Base-by-base conservation (phyloP, 1,140 invertebrate genomes). In the Dreissena rostriformis region DNA sequence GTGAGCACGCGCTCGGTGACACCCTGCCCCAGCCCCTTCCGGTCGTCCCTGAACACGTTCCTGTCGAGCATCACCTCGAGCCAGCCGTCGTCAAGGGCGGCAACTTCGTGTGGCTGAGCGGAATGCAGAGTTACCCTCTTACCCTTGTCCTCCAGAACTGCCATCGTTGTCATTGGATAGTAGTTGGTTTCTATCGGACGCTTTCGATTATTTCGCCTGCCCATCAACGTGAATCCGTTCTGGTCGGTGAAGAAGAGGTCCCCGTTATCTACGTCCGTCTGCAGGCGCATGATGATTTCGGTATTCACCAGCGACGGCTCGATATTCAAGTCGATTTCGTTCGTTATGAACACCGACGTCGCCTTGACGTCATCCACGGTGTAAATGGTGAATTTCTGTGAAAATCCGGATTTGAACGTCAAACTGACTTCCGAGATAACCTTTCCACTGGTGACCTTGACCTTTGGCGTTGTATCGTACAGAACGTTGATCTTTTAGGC, bases 61-160 rank as follows among this genome's bases (percentile, higher is more conserved):
- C 97, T 93, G 86, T 98, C 97, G 14, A 98, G 90, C 96, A 98
- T 97, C 0, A 98, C 95, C 87, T 98, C 96, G 17, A 98, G 88
- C 93, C 96, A 96, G 0, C 97, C 97, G 0, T 96, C 96, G 86
- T 97, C 96, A 90, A 96, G 96, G 63, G 96, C 96, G 0, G 97
- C 96, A 0, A 96, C 96, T 0, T 97, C 97, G 91, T 97, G 97
- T 0, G 97, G 96, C 86, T 98, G 97, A 83, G 97, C 96, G 0
- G 97, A 96, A 19, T 98, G 88, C 14, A 98, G 90, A 0, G 96
- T 97, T 0, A 98, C 86, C 61, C 93, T 72, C 29, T 68, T 83
- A 22, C 92, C 94, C 0, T 94, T 89, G 88, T 98, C 97, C 93
- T 98, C 96, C 72, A 98, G 96, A 90, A 96, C 98, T 0, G 96